phyloP scores from a whole-genome alignment of 1,140 invertebrate genomes.

The Brachionus rotundiformis region DNA sequence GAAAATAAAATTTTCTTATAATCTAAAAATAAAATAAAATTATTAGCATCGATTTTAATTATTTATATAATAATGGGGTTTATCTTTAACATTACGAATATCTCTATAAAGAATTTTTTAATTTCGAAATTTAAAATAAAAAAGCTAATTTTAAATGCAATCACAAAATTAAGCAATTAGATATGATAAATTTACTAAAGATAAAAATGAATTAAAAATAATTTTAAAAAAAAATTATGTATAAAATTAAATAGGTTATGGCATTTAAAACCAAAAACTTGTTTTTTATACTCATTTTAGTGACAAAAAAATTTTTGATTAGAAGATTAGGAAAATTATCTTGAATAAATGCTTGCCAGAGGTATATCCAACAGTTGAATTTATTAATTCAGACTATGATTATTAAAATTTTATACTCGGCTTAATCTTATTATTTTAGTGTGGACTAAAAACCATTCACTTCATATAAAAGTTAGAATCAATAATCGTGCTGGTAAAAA shows the following conservation, averaged over 20 bases:
- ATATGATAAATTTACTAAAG: neutral
- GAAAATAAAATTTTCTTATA: neutral
- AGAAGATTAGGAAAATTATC: neutral
- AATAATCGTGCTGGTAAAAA: neutral
- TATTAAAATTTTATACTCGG: neutral
- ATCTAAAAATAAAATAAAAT: slow-evolving; percentile 1
- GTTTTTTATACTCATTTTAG: neutral
- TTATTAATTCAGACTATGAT: neutral
- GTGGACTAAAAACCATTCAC: neutral
- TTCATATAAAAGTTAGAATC: neutral
- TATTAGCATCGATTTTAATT: neutral
- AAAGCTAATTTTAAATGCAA: neutral
- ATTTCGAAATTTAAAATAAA: neutral
- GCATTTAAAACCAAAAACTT: neutral
- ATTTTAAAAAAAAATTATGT: neutral
- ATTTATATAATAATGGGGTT: neutral
- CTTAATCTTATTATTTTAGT: neutral
- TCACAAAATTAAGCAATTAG: neutral
- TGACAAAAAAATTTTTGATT: neutral
- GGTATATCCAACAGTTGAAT: neutral
- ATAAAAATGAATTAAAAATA: too few relatives aligned
- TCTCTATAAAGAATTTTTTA: neutral
- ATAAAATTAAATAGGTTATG: neutral
- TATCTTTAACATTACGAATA: neutral
- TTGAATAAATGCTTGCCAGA: neutral